phyloP scores from a whole-genome alignment of 1,140 invertebrate species.

The Centruroides vittatus region DNA sequence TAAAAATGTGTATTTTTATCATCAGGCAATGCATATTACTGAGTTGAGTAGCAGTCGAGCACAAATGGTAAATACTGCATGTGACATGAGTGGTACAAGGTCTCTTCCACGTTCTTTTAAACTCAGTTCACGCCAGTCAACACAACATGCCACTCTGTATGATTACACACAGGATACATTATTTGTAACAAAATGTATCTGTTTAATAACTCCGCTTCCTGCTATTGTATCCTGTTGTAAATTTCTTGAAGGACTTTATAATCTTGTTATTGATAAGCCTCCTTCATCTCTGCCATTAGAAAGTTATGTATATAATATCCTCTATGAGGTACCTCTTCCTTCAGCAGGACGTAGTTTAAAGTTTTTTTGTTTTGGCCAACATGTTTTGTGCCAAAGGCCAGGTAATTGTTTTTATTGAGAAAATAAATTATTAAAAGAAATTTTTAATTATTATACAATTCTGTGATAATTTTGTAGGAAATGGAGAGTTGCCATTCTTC shows the following conservation, averaged over 20 bases:
- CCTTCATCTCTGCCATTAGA: constrained; percentile 48
- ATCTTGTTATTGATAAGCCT: constrained; percentile 36
- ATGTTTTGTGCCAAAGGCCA: constrained; percentile 34
- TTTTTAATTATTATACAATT: not conserved
- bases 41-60: constrained; percentile 43
- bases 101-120: constrained; percentile 78
- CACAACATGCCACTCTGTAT: constrained; percentile 49
- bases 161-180: constrained; percentile 84
- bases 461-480: constrained; percentile 20
- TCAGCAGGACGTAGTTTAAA: constrained; percentile 68
- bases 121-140: constrained; percentile 52
- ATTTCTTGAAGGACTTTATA: constrained; percentile 75
- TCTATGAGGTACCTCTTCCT: constrained; percentile 87
- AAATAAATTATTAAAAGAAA: not conserved
- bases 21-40: constrained; percentile 75
- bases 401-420: constrained; percentile 22
- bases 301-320: constrained; percentile 84
- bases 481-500: constrained; percentile 74
- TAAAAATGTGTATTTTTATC: constrained; percentile 11
- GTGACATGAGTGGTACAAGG: constrained; percentile 42
- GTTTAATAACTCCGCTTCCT: constrained; percentile 74
- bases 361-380: constrained; percentile 42
- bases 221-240: constrained; percentile 64
- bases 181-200: constrained; percentile 88
- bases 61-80: constrained; percentile 12